Evolutionary conservation across 2,797 vertebrate species (phyloP).

Genomic region (Tokudaia tokunoshimensis): DNA sequence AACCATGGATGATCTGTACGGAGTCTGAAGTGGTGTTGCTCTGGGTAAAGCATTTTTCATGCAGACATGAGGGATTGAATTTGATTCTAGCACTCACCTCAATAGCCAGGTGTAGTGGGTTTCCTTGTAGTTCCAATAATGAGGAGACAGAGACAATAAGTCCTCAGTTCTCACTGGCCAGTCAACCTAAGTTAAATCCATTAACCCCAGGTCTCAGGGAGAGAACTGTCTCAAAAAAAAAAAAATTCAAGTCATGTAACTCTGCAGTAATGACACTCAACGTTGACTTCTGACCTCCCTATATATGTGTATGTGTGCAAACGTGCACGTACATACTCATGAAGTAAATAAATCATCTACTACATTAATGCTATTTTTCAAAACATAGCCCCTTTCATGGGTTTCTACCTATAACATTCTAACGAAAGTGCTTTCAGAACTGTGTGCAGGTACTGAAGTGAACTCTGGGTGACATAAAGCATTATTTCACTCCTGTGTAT

Average conservation of each 20-base stretch:
- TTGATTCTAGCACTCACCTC: background rate
- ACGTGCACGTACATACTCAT: background rate
- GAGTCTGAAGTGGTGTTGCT: background rate
- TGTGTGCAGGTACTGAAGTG: background rate
- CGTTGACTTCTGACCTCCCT: background rate
- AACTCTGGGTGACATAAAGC: background rate
- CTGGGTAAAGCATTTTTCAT: background rate
- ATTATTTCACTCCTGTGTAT: background rate
- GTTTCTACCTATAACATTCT: background rate
- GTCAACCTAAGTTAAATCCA: background rate
- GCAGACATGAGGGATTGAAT: background rate
- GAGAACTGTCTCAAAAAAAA: background rate
- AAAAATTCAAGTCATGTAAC: background rate
- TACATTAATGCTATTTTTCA: background rate
- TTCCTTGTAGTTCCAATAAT: background rate
- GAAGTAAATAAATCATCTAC: background rate
- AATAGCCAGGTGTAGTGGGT: background rate
- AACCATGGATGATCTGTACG: background rate
- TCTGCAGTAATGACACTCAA: background rate
- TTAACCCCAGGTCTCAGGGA: background rate
- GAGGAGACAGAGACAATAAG: background rate
- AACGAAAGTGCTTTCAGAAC: slow-evolving; percentile 17
- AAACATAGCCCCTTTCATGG: background rate
- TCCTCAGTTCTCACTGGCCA: background rate
- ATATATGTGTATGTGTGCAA: background rate